Conservation (phyloP, 2,797 vertebrate species). For the Lithobates sylvaticus region DNA sequence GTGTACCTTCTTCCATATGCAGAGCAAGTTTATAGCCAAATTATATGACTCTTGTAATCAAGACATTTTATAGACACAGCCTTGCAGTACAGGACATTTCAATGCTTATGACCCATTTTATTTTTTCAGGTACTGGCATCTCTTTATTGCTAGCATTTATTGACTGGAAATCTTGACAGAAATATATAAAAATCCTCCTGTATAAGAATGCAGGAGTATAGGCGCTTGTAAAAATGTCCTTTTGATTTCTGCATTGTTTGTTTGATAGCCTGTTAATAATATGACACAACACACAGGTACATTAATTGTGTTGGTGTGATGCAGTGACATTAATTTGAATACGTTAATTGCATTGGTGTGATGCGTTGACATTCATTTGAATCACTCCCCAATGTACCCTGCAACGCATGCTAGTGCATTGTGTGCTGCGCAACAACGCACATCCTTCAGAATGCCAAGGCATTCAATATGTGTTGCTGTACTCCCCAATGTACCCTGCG, state of each 20-base stretch:
- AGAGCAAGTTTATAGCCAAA: background rate
- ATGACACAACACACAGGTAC: no score
- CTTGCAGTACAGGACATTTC: background rate
- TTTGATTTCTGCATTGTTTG: background rate
- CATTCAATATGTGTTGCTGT: no score
- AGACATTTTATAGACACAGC: background rate
- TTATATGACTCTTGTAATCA: conserved; percentile 3
- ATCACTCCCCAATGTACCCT: no score
- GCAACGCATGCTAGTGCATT: no score
- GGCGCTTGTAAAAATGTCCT: background rate
- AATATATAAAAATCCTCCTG: background rate
- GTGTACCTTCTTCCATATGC: background rate
- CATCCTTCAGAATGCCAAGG: no score
- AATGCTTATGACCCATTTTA: conserved; percentile 11
- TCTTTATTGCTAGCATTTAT: conserved; percentile 5
- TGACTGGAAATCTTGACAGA: background rate
- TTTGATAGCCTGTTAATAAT: no score
- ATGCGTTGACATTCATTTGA: no score
- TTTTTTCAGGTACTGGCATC: conserved; percentile 10
- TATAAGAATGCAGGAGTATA: background rate
- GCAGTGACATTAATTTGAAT: no score
- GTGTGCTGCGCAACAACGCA: no score
- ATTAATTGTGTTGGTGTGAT: no score
- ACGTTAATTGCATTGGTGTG: no score
- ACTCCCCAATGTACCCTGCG: no score